A percentile compares a stretch with the other conserved stretches of the same genome.
phyloP scores from a whole-genome alignment of 2,797 vertebrate genomes.

The Pseudopleuronectes americanus region DNA sequence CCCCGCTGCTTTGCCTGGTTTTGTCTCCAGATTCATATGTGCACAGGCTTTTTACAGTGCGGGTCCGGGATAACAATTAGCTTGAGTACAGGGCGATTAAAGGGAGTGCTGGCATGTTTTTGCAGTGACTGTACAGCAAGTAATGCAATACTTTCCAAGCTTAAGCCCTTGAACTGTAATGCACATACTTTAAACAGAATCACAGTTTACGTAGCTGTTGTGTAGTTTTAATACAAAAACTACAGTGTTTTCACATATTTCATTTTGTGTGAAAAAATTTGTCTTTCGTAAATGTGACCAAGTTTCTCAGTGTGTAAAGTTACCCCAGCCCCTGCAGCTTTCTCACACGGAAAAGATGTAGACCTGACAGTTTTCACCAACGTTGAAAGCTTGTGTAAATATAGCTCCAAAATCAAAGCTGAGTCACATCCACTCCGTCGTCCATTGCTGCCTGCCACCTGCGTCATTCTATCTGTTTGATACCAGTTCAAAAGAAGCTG shows the following conservation, averaged over 20 bases:
- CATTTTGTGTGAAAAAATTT: neutral
- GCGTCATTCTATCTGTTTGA: constrained; percentile 32
- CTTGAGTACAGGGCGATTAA: constrained; percentile 25
- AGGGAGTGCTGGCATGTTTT: constrained; percentile 9
- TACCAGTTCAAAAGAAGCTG: constrained; percentile 20
- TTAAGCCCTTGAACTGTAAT: constrained; percentile 1
- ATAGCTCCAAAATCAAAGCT: constrained; percentile 61
- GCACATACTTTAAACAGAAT: neutral
- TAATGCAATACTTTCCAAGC: neutral
- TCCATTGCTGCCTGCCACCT: constrained; percentile 44
- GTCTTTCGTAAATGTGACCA: constrained; percentile 44
- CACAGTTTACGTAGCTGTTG: neutral
- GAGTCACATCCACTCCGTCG: constrained; percentile 31
- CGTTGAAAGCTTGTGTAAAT: constrained; percentile 55
- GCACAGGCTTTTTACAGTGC: constrained; percentile 17
- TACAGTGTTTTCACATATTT: too few species aligned
- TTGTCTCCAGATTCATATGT: constrained; percentile 31
- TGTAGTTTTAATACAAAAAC: neutral
- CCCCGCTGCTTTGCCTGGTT: constrained; percentile 25
- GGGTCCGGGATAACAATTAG: constrained; percentile 39
- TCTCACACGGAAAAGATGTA: constrained; percentile 39
- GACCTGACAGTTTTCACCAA: constrained; percentile 48
- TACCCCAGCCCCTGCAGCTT: constrained; percentile 21
- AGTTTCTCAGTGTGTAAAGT: constrained; percentile 45
- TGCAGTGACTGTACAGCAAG: neutral